Evolutionary conservation across 2,113 vertebrate genomes (phyloP).

Genomic region (Pavo muticus): DNA sequence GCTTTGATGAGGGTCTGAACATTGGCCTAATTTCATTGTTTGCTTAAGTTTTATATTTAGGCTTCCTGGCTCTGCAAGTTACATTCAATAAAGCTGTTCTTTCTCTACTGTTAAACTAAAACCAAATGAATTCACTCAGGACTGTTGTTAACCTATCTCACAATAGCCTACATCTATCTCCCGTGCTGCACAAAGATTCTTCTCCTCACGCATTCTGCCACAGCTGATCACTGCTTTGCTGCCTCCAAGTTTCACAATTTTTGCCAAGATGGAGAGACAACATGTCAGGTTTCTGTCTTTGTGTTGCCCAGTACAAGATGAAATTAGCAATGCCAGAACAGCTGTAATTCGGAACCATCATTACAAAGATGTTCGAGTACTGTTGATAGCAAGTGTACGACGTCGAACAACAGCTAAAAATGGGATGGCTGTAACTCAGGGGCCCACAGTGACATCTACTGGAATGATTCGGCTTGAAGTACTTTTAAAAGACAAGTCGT

Average conservation of each 20-base stretch:
- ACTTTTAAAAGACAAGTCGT: accelerated
- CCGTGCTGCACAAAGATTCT: background rate
- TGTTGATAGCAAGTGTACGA: background rate
- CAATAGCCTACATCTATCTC: accelerated
- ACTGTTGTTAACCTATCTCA: background rate
- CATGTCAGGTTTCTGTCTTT: constrained; percentile 53
- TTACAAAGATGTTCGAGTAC: constrained; percentile 25
- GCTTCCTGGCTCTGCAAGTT: background rate
- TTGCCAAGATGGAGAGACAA: background rate
- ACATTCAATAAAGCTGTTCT: background rate
- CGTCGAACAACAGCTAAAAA: background rate
- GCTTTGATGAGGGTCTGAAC: background rate
- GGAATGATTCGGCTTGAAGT: background rate
- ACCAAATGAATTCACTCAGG: background rate
- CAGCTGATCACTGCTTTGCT: background rate
- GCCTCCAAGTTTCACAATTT: background rate
- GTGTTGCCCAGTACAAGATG: constrained; percentile 23
- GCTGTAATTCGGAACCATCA: constrained; percentile 47
- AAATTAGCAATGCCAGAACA: constrained; percentile 48
- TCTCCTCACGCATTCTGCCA: background rate
- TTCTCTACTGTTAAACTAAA: background rate
- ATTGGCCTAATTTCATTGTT: background rate
- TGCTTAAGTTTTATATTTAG: background rate
- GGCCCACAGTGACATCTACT: constrained; percentile 79
- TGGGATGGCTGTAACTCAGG: background rate